phyloP scores from a whole-genome alignment of 2,113 vertebrate genomes.

The Odontesthes bonariensis region DNA sequence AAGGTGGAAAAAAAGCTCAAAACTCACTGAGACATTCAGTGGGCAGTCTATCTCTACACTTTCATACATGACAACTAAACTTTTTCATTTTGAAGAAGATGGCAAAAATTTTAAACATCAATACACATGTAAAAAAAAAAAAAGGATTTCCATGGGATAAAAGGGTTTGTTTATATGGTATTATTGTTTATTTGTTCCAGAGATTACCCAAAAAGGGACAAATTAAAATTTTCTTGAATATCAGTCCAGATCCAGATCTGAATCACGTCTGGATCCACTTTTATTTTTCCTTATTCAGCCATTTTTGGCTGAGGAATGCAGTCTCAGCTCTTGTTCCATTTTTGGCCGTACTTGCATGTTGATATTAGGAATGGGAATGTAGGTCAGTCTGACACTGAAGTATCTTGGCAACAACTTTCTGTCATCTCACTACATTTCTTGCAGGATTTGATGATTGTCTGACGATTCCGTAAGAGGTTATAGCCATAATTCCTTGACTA shows the following conservation, averaged over 20 bases:
- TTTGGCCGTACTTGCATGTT: neutral
- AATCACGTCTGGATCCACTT: neutral
- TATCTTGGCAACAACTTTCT: neutral
- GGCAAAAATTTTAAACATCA: neutral
- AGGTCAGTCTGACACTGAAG: neutral
- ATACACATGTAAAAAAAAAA: too few relatives aligned
- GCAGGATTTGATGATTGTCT: neutral
- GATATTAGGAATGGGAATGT: neutral
- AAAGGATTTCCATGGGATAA: neutral
- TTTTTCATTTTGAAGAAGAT: neutral
- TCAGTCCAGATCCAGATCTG: neutral
- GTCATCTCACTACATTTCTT: neutral
- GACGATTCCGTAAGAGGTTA: neutral
- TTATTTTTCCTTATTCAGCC: neutral
- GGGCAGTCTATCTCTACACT: too few relatives aligned
- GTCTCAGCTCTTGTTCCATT: constrained; percentile 2
- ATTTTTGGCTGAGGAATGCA: neutral
- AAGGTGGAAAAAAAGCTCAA: neutral
- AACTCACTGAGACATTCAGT: neutral
- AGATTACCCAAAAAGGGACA: neutral
- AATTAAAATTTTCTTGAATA: neutral
- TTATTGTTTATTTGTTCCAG: neutral
- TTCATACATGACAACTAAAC: neutral
- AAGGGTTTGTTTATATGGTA: neutral
- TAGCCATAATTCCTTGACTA: neutral